Conservation (phyloP, 1,140 invertebrate genomes). For the Luehdorfia chinensis region DNA sequence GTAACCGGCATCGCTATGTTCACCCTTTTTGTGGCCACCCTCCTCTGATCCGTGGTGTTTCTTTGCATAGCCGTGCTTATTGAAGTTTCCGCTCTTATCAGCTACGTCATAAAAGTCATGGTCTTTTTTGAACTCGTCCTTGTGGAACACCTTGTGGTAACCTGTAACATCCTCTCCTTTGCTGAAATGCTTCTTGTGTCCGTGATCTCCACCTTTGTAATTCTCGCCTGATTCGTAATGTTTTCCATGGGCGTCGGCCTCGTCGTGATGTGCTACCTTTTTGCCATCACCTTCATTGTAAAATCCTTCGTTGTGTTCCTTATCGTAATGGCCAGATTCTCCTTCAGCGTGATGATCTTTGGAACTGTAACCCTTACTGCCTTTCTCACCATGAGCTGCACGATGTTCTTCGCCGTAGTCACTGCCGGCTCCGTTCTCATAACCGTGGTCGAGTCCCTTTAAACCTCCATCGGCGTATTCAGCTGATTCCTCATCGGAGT, state of each 20-base stretch:
- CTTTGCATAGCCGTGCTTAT: conserved; percentile 78
- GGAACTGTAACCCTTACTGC: conserved; percentile 62
- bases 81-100: conserved; percentile 80
- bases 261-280: conserved; percentile 52
- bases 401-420: conserved; percentile 60
- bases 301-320: conserved; percentile 56
- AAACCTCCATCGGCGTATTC: conserved; percentile 35
- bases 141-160: conserved; percentile 84
- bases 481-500: conserved; percentile 35
- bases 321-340: conserved; percentile 47
- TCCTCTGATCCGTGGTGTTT: conserved; percentile 73
- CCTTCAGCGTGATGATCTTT: conserved; percentile 57
- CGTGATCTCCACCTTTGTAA: conserved; percentile 83
- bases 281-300: conserved; percentile 57
- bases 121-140: conserved; percentile 86
- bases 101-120: conserved; percentile 85
- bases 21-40: conserved; percentile 77
- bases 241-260: conserved; percentile 62
- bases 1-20: conserved; percentile 71
- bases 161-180: conserved; percentile 84
- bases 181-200: conserved; percentile 82
- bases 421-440: conserved; percentile 57
- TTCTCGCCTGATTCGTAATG: conserved; percentile 74
- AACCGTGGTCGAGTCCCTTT: conserved; percentile 31
- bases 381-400: conserved; percentile 67